A percentile compares a stretch with the other conserved stretches of the same genome.
These are phyloP conservation scores for Heliocidaris tuberculata DNA, from an alignment of 35 echinoderm and acorn worm genomes.

Conservation along the genomic window DNA sequence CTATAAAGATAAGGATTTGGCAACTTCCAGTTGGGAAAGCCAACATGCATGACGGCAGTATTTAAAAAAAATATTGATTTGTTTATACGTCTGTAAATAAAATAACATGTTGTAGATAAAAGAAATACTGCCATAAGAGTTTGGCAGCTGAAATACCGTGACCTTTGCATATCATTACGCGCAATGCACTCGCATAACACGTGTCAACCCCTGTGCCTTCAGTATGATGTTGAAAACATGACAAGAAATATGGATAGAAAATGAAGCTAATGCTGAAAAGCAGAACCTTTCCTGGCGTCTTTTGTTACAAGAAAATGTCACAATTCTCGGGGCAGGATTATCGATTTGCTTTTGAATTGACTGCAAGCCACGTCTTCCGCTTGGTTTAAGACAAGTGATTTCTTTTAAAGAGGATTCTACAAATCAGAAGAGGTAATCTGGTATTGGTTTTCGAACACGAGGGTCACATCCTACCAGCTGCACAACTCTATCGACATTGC, in stretches of 20 bases:
- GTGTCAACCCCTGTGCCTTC: background rate
- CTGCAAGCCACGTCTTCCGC: background rate
- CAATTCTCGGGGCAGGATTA: background rate
- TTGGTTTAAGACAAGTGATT: background rate
- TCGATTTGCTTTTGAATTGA: constrained; percentile 12
- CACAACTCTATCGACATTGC: no score
- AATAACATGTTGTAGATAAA: background rate
- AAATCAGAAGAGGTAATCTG: no score
- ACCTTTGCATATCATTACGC: background rate
- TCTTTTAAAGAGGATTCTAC: background rate
- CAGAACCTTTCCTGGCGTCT: background rate
- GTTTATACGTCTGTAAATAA: background rate
- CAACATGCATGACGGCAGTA: background rate
- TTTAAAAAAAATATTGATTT: background rate
- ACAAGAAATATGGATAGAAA: background rate
- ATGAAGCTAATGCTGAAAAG: background rate
- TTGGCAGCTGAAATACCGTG: background rate
- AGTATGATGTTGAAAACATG: background rate
- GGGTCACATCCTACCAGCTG: no score
- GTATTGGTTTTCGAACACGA: no score
- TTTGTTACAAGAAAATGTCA: constrained; percentile 1
- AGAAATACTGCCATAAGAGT: background rate
- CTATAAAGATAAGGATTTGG: no score
- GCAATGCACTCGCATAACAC: background rate
- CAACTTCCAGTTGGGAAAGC: no score